Percentiles rank a stretch among this genome's conserved stretches.
These are phyloP conservation scores for Dilophus febrilis DNA, from an alignment of 2,888 invertebrate species.

Conservation along the genomic window DNA sequence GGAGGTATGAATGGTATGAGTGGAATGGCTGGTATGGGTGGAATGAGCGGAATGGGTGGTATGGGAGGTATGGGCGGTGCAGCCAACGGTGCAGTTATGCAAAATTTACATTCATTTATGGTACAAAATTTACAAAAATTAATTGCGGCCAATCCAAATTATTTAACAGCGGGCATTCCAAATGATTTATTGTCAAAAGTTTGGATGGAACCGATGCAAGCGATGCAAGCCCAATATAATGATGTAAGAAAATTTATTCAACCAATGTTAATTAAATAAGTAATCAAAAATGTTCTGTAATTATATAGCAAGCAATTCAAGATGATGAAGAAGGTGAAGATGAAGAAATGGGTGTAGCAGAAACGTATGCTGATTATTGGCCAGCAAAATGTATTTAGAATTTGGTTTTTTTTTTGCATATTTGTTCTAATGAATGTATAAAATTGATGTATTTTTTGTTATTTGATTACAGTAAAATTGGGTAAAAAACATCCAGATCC, in stretches of 20 bases:
- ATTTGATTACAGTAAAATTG: constrained; percentile 50
- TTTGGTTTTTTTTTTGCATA: background rate
- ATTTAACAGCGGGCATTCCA: constrained; percentile 29
- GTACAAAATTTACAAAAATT: constrained; percentile 27
- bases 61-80: constrained; percentile 31
- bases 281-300: constrained; percentile 3
- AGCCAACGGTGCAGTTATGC: constrained; percentile 13
- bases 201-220: constrained; percentile 39
- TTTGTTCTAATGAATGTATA: too few species aligned
- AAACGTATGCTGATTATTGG: constrained; percentile 97
- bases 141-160: constrained; percentile 27
- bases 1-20: too few species aligned
- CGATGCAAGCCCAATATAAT: constrained; percentile 17
- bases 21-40: too few species aligned
- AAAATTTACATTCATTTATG: constrained; percentile 22
- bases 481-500: constrained; percentile 96
- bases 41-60: constrained; percentile 44
- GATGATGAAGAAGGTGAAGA: constrained; percentile 78
- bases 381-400: constrained; percentile 67
- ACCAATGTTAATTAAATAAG: too few species aligned
- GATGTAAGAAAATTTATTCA: constrained; percentile 8
- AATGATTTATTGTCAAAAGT: constrained; percentile 41
- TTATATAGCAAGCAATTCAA: constrained; percentile 9
- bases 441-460: constrained; percentile 1
- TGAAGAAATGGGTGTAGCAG: constrained; percentile 94